These are phyloP conservation scores for Trypoxylus dichotomus DNA, from an alignment of 1,140 invertebrate species.

Conservation along the genomic window DNA sequence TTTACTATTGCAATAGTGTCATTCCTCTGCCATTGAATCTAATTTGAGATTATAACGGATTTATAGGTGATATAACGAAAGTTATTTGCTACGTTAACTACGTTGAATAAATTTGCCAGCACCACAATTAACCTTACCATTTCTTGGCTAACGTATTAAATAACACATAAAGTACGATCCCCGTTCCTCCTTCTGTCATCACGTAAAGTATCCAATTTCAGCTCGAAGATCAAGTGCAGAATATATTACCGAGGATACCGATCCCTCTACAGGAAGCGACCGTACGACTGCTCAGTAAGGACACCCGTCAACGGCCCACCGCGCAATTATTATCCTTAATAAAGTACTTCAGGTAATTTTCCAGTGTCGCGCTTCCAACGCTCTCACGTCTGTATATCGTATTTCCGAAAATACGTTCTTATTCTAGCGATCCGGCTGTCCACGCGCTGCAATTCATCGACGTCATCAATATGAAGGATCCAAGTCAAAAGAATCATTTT, in stretches of 20 bases:
- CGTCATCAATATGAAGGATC: slow-evolving; percentile 89
- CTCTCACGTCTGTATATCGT: no score
- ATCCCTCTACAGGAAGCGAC: slow-evolving; percentile 85
- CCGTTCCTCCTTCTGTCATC: no score
- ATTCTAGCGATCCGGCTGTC: slow-evolving; percentile 77
- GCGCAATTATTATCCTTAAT: slow-evolving; percentile 85
- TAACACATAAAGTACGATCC: no score
- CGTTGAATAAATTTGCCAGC: no score
- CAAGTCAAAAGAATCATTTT: slow-evolving; percentile 85
- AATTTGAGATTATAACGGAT: no score
- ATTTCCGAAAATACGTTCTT: not conserved
- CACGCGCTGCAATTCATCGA: slow-evolving; percentile 90
- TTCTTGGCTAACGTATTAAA: no score
- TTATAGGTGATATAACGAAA: no score
- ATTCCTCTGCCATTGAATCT: no score
- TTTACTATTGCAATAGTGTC: no score
- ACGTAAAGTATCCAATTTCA: slow-evolving; percentile 46
- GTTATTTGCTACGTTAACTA: no score
- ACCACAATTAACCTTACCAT: no score
- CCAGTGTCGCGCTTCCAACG: no score
- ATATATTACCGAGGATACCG: slow-evolving; percentile 77
- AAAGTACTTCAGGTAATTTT: slow-evolving; percentile 81
- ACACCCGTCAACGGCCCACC: slow-evolving; percentile 79
- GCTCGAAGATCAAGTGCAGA: slow-evolving; percentile 79
- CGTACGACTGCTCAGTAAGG: slow-evolving; percentile 76